Percentiles rank a stretch among this genome's conserved stretches.
These are phyloP conservation scores for Beris morrisii DNA, from an alignment of 2,888 invertebrate genomes.

Conservation along the genomic window DNA sequence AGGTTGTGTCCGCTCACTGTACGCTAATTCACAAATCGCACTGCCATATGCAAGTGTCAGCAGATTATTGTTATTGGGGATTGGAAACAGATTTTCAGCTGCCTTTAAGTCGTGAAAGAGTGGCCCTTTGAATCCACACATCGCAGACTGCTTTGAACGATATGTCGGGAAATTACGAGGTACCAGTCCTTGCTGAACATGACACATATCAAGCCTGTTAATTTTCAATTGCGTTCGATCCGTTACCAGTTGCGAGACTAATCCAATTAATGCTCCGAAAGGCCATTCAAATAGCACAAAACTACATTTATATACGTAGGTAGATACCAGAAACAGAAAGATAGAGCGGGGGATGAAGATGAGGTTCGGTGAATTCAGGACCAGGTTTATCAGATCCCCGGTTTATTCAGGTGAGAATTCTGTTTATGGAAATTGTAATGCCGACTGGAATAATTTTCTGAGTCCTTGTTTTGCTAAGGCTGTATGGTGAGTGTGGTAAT, in stretches of 20 bases:
- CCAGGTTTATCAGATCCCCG: not conserved
- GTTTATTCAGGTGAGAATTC: slow-evolving; percentile 21
- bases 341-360: not conserved
- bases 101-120: too few species aligned
- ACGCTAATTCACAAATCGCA: too few species aligned
- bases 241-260: slow-evolving; percentile 25
- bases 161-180: too few species aligned
- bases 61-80: too few species aligned
- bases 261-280: slow-evolving; percentile 9
- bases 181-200: too few species aligned
- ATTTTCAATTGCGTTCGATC: slow-evolving; percentile 16
- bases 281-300: not conserved
- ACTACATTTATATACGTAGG: not conserved
- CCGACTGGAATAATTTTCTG: slow-evolving; percentile 18
- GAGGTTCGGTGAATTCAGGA: not conserved
- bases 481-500: too few species aligned
- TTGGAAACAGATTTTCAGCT: too few species aligned
- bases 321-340: not conserved
- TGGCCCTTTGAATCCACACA: too few species aligned
- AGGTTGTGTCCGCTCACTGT: too few species aligned
- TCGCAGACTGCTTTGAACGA: too few species aligned
- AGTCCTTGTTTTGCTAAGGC: slow-evolving; percentile 24
- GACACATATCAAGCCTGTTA: too few species aligned
- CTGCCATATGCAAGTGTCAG: too few species aligned
- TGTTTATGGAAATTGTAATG: slow-evolving; percentile 18